Evolutionary conservation across 2,113 vertebrate genomes (phyloP), one percentile per base, ranked within the genome.

Genomic region (Hypanus sabinus): DNA sequence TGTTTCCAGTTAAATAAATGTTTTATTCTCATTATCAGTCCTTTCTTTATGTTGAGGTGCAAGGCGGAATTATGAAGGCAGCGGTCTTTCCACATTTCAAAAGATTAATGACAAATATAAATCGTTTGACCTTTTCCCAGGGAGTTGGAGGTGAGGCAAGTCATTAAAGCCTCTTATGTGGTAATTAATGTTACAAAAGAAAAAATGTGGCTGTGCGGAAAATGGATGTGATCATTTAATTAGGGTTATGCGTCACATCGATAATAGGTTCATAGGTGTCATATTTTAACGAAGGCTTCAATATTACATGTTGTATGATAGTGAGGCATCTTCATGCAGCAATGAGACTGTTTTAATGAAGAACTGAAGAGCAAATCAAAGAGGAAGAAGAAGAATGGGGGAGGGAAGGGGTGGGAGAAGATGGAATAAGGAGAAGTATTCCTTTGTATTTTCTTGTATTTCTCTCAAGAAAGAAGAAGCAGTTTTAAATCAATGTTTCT

Each of bases 91-190:
- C 97, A 98, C 97, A 98, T 97, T 97, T 96, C 96, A 97, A 97
- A 98, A 98, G 98, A 98, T 98, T 98, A 98, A 98, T 98, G 97
- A 97, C 95, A 96, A 98, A 98, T 98, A 98, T 98, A 97, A 98
- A 98, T 98, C 97, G 97, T 96, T 97, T 98, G 98, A 98, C 98
- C 98, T 98, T 98, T 98, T 97, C 97, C 97, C 97, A 97, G 97
- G 97, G 97, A 97, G 97, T 97, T 98, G 98, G 98, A 98, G 98
- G 98, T 98, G 98, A 98, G 97, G 97, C 96, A 96, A 97, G 98
- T 98, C 98, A 98, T 98, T 98, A 98, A 98, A 98, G 98, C 97
- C 97, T 98, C 98, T 98, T 98, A 98, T 98, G 98, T 97, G 98
- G 98, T 98, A 98, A 98, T 98, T 98, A 98, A 98, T 97, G 97